These are phyloP conservation scores for Acleris emargana DNA, from an alignment of 2,888 invertebrate genomes.

Conservation along the genomic window DNA sequence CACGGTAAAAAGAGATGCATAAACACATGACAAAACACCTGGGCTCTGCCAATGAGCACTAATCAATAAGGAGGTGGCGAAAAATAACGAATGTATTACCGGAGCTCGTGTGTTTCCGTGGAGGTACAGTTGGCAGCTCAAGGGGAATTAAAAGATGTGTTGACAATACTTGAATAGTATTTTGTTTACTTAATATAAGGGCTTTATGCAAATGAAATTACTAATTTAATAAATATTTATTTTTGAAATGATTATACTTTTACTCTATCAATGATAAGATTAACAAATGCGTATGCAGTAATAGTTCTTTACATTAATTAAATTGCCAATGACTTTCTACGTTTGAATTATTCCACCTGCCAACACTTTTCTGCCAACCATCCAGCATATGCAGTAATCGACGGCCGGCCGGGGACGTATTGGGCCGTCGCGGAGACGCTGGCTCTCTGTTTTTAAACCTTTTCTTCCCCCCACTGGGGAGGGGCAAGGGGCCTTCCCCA, in stretches of 20 bases:
- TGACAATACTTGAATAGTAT: too few relatives aligned
- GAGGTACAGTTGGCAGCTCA: conserved; percentile 34
- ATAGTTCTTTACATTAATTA: too few relatives aligned
- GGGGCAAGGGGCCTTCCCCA: conserved; percentile 42
- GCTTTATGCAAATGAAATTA: too few relatives aligned
- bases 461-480: conserved; percentile 51
- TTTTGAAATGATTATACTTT: too few relatives aligned
- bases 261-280: too few relatives aligned
- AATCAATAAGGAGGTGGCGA: conserved; percentile 81
- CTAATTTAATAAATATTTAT: too few relatives aligned
- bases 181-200: too few relatives aligned
- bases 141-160: not conserved
- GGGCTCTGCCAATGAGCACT: conserved; percentile 67
- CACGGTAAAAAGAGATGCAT: conserved; percentile 26
- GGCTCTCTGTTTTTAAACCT: conserved; percentile 68
- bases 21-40: conserved; percentile 38
- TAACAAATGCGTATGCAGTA: too few relatives aligned
- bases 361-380: conserved; percentile 48
- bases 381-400: conserved; percentile 77
- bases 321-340: not conserved
- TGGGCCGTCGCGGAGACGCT: conserved; percentile 79
- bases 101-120: conserved; percentile 74
- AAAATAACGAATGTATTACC: conserved; percentile 81
- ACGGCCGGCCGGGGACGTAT: conserved; percentile 80
- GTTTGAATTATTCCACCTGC: not conserved